These are phyloP conservation scores for Psix sp. DNA, from an alignment of 1,140 invertebrate genomes.

Conservation along the genomic window DNA sequence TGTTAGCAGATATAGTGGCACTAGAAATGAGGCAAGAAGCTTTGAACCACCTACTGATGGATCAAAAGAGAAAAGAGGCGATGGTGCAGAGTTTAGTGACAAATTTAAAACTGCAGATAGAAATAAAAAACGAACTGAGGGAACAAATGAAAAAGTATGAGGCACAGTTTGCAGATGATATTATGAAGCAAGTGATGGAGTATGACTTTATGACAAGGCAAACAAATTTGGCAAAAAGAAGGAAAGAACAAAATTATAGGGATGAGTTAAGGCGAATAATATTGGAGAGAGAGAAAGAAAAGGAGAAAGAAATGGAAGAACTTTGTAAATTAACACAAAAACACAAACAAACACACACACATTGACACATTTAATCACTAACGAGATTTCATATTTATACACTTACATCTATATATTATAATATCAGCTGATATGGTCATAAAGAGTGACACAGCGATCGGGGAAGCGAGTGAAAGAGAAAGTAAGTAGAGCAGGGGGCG, in stretches of 20 bases:
- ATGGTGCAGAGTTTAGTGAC: slow-evolving; percentile 44
- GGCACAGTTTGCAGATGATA: slow-evolving; percentile 56
- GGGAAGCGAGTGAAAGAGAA: no score
- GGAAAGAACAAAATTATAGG: slow-evolving; percentile 55
- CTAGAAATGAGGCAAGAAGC: slow-evolving; percentile 58
- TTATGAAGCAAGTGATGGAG: slow-evolving; percentile 60
- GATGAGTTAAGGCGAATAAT: slow-evolving; percentile 64
- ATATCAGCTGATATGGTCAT: no score
- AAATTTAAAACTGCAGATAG: slow-evolving; percentile 61
- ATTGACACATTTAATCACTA: no score
- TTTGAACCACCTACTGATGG: slow-evolving; percentile 24
- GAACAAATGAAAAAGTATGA: slow-evolving; percentile 53
- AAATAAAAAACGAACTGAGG: slow-evolving; percentile 58
- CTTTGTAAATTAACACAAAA: no score
- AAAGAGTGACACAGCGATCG: no score
- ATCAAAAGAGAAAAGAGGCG: slow-evolving; percentile 16
- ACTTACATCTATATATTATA: no score
- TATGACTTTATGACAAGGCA: slow-evolving; percentile 57
- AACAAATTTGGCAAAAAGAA: slow-evolving; percentile 55
- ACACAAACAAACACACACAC: no score
- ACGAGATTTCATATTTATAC: no score
- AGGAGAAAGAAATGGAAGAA: slow-evolving; percentile 48
- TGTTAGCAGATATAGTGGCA: slow-evolving; percentile 60
- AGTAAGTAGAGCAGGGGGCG: no score
- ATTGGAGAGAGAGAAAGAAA: slow-evolving; percentile 52